Evolutionary conservation across 64 coral and sea anemone species (phyloP), one percentile per base, ranked within the genome.

Genomic region (Pocillopora verrucosa): DNA sequence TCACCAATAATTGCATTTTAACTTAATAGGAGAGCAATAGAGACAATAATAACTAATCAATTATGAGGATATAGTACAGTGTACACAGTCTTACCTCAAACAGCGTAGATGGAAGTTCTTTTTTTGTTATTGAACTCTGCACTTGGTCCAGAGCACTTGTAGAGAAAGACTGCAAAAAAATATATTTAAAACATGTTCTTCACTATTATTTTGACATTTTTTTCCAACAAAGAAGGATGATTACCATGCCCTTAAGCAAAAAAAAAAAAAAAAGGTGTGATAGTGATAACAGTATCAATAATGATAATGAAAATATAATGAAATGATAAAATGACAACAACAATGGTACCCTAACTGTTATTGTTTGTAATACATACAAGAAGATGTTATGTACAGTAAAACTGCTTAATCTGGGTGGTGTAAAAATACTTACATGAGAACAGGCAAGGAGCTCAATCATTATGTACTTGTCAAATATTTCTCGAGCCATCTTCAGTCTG

Each of bases 391-490:
- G 34, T 79, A 15, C 11, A 57, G 22, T 19, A 57, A 14, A 57
- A 13, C 58, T 80, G 58, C 14, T 59, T n/a, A 14, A 80, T 57
- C 10, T 26, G 13, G 58, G 13, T 80, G 20, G 16, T 41, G 78
- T 20, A 10, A 19, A 22, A 26, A 45, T 61, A 95, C 97, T 95
- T 99, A 99, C 97, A 89, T 99, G 97, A 11, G 97, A 99, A 30
- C 97, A 95, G 68, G 97, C 90, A 22, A 99, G 78, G 36, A 99
- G 91, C 67, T 99, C 97, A 85, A 88, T 91, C 97, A 99, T 99
- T 60, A 99, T 99, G 80, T 93, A 95, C 72, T 95, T 84, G 83
- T 99, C 97, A 99, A 93, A 99, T 74, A 99, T 99, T 59, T 95
- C 89, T 61, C 90, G 92, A 22, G 93, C 97, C 86, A 92, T 91